Evolutionary conservation across 1,140 invertebrate genomes (phyloP).

Genomic region (Tetramorium simillimum): DNA sequence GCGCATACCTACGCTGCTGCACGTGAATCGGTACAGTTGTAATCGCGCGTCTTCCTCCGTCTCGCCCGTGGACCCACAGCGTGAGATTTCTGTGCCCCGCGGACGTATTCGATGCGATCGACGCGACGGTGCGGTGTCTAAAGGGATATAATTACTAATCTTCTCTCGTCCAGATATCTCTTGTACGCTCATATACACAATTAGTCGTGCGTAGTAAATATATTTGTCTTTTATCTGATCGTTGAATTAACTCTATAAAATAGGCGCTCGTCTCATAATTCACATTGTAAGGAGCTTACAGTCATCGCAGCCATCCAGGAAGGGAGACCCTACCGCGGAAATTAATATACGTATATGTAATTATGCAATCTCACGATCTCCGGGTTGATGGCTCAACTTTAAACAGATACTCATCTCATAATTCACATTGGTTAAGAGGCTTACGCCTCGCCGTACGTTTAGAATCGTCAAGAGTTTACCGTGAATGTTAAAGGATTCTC

Average conservation of each 20-base stretch:
- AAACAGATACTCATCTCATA: slow-evolving; percentile 25
- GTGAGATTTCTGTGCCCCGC: neutral
- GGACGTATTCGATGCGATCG: neutral
- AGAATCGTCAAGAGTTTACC: neutral
- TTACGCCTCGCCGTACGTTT: slow-evolving; percentile 9
- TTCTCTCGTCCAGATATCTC: neutral
- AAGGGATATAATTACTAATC: neutral
- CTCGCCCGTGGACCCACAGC: neutral
- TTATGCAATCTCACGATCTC: slow-evolving; percentile 35
- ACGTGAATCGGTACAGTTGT: slow-evolving; percentile 29
- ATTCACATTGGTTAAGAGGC: slow-evolving; percentile 32
- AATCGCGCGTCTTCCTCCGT: neutral
- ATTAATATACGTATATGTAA: slow-evolving; percentile 37
- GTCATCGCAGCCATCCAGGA: slow-evolving; percentile 7
- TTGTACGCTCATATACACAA: neutral
- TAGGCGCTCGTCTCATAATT: slow-evolving; percentile 5
- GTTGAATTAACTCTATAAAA: neutral
- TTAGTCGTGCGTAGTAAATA: neutral
- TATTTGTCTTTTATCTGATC: neutral
- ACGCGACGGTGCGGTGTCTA: neutral
- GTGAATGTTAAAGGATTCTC: slow-evolving; percentile 15
- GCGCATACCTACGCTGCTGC: neutral
- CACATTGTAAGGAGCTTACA: slow-evolving; percentile 12
- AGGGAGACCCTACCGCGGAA: neutral
- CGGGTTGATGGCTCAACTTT: slow-evolving; percentile 24